Evolutionary conservation across 2,113 vertebrate genomes (phyloP).

Genomic region (Dicerorhinus sumatrensis): DNA sequence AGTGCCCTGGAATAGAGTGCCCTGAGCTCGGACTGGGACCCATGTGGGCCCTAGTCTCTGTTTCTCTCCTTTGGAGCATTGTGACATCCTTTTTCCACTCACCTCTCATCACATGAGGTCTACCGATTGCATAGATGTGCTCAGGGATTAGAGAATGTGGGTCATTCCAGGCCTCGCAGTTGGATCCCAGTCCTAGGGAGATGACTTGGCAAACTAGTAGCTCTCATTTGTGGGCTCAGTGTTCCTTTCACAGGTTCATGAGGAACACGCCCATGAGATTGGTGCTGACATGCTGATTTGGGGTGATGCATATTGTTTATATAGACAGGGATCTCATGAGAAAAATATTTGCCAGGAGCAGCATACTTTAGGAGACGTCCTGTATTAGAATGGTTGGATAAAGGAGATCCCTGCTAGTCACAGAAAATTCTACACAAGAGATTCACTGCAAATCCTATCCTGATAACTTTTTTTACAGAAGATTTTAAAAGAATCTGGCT

Average conservation of each 20-base stretch:
- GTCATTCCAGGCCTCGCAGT: background rate
- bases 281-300: background rate
- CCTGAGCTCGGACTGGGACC: background rate
- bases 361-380: background rate
- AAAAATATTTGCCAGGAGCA: background rate
- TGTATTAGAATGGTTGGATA: too few relatives aligned
- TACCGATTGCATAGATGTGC: background rate
- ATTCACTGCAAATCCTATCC: background rate
- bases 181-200: background rate
- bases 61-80: background rate
- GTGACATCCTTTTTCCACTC: too few relatives aligned
- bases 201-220: background rate
- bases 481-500: background rate
- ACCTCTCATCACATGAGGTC: fast-evolving
- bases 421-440: background rate
- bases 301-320: background rate
- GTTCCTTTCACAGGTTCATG: background rate
- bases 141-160: background rate
- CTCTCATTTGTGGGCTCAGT: background rate
- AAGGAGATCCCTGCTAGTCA: background rate
- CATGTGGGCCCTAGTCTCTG: background rate
- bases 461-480: background rate
- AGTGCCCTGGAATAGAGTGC: background rate
- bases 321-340: background rate
- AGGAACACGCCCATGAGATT: background rate